These are phyloP conservation scores for Coelopa pilipes DNA, from an alignment of 2,888 invertebrate genomes.

Conservation along the genomic window DNA sequence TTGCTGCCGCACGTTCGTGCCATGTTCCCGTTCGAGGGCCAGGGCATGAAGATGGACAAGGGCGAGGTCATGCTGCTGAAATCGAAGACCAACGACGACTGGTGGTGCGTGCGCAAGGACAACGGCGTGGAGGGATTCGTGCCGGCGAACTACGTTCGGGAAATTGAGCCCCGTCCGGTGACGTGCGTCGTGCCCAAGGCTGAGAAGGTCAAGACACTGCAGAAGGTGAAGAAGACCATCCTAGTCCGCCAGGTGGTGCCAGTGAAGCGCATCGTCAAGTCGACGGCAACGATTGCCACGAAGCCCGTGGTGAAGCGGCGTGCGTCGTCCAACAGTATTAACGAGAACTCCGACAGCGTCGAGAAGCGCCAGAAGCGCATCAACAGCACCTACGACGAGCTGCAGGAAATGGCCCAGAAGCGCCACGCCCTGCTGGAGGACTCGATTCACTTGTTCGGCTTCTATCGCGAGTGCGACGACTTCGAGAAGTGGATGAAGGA, in stretches of 20 bases:
- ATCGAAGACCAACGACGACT: slow-evolving; percentile 95
- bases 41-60: slow-evolving; percentile 91
- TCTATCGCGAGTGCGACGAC: slow-evolving; percentile 97
- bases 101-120: slow-evolving; percentile 98
- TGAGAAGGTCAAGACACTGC: slow-evolving; percentile 83
- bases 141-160: slow-evolving; percentile 95
- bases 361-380: slow-evolving; percentile 83
- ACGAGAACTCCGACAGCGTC: slow-evolving; percentile 78
- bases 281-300: slow-evolving; percentile 57
- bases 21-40: slow-evolving; percentile 90
- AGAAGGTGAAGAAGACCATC: slow-evolving; percentile 90
- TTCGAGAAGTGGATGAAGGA: slow-evolving; percentile 98
- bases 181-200: slow-evolving; percentile 84
- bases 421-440: slow-evolving; percentile 89
- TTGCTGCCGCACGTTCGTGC: slow-evolving; percentile 88
- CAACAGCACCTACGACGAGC: slow-evolving; percentile 82
- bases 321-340: slow-evolving; percentile 63
- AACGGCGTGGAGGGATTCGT: slow-evolving; percentile 96
- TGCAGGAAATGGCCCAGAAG: slow-evolving; percentile 81
- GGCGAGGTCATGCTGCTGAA: slow-evolving; percentile 91
- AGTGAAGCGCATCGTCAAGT: slow-evolving; percentile 73
- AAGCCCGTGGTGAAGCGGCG: slow-evolving; percentile 66
- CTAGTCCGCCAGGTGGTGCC: slow-evolving; percentile 87
- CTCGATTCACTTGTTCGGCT: slow-evolving; percentile 89
- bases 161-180: slow-evolving; percentile 88